Base-by-base conservation (phyloP, 2,797 vertebrate species). In the Carcharodon carcharias region DNA sequence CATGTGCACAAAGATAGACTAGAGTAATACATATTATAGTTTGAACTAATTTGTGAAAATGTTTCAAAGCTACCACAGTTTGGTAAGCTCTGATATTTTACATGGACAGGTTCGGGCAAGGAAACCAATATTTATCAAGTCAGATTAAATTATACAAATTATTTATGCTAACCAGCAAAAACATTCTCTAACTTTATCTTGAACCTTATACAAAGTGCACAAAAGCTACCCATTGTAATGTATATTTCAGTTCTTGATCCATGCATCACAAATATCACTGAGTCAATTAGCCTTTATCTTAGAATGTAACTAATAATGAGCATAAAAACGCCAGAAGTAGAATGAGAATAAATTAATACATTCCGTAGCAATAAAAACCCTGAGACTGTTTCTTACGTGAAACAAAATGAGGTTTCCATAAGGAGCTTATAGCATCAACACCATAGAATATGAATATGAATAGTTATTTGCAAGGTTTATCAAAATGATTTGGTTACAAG, bases 401-500 rank as follows among this genome's bases (percentile, higher is more conserved):
- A 58, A 7, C 35, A 63, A 92, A 92, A n/a, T 61, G 23, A 31
- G 28, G 45, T 88, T 92, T n/a, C 14, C 56, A 92, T 3, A 58
- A 35, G 5, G 89, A 18, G 14, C 35, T 63, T 92, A 58, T 16
- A 2, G 87, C 50, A 28, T 50, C 58, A 11, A 92, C 31, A 61
- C 26, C 4, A n/a, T 1, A 3, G 56, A 63, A 18, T 63, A 58
- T 45, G 28, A 35, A 35, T 0, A 4, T n/a, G 28, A 63, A 92
- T 18, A 5, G 23, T 82, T n/a, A 35, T 63, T 16, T 92, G 56
- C 63, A 63, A 63, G 56, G 63, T 95, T 99, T 99, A 96, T 99
- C 99, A 3, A 98, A 98, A 97, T 97, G 97, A 96, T 98, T 97
- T 0, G 98, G 98, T 77, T 98, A 98, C 6, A 96, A 97, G 97